A percentile compares a stretch with the other conserved stretches of the same genome.
These are phyloP conservation scores for Ceratina australensis DNA, from an alignment of 1,140 invertebrate genomes.

Conservation along the genomic window DNA sequence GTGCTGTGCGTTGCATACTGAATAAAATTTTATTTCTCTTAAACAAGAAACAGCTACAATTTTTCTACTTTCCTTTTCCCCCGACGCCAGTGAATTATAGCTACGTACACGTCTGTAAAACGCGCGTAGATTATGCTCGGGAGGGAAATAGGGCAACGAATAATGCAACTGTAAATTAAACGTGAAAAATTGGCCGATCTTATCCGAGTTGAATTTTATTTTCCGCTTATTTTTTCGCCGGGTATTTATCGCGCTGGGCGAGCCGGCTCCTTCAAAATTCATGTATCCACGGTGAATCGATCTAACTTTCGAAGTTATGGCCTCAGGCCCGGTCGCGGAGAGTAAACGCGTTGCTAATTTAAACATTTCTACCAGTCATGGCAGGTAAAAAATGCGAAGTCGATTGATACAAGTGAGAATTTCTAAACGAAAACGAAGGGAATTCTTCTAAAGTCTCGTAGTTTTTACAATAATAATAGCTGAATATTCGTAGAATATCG, in stretches of 20 bases:
- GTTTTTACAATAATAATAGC: conserved; percentile 14
- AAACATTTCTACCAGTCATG: conserved; percentile 73
- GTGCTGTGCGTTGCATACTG: too few relatives aligned
- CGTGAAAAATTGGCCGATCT: background rate
- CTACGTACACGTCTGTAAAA: background rate
- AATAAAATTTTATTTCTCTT: too few relatives aligned
- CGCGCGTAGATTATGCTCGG: background rate
- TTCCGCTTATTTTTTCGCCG: background rate
- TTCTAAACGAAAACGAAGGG: too few relatives aligned
- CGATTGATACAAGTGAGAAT: too few relatives aligned
- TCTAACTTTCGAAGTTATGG: conserved; percentile 69
- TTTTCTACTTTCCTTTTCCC: too few relatives aligned
- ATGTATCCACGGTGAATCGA: conserved; percentile 61
- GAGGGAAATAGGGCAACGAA: background rate
- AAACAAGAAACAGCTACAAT: too few relatives aligned
- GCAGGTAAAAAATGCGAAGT: conserved; percentile 67
- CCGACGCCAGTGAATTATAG: too few relatives aligned
- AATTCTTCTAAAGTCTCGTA: background rate
- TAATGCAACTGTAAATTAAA: background rate
- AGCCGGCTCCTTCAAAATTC: background rate
- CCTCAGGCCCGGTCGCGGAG: conserved; percentile 59
- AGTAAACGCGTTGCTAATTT: conserved; percentile 68
- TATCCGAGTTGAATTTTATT: background rate
- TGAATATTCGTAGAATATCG: conserved; percentile 63
- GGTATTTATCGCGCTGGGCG: background rate